Evolutionary conservation across 2,797 vertebrate genomes (phyloP).

Genomic region (Sebastes jordani): DNA sequence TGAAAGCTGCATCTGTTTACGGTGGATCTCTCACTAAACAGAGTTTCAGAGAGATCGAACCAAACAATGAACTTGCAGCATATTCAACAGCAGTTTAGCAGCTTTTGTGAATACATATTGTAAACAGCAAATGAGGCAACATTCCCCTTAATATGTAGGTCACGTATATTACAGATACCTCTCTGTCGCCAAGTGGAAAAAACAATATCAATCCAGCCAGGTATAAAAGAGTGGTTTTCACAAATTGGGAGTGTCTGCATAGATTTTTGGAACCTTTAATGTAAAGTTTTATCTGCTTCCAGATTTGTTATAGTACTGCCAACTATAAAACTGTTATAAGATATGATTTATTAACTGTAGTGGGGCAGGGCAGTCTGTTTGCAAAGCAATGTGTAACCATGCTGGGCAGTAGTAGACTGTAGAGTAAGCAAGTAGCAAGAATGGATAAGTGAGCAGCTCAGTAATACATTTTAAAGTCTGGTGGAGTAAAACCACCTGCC

Average conservation of each 20-base stretch:
- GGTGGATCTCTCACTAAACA: neutral
- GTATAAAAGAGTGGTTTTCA: neutral
- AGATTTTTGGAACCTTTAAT: neutral
- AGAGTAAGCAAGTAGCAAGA: neutral
- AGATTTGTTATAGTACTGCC: neutral
- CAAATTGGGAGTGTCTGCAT: neutral
- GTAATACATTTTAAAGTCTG: neutral
- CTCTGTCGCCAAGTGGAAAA: neutral
- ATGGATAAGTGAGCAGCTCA: neutral
- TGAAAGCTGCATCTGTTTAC: neutral
- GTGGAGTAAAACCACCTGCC: accelerated
- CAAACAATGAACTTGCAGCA: neutral
- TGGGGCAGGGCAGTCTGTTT: neutral
- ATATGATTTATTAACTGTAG: neutral
- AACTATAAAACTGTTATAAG: neutral
- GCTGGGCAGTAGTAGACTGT: neutral
- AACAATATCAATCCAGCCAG: neutral
- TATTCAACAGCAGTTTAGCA: neutral
- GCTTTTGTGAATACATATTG: neutral
- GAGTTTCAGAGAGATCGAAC: neutral
- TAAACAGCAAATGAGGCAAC: neutral
- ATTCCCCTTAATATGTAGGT: neutral
- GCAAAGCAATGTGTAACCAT: neutral
- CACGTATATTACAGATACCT: neutral
- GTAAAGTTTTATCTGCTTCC: neutral